Evolutionary conservation across 2,797 vertebrate species (phyloP).

Genomic region (Pteropus rufus): DNA sequence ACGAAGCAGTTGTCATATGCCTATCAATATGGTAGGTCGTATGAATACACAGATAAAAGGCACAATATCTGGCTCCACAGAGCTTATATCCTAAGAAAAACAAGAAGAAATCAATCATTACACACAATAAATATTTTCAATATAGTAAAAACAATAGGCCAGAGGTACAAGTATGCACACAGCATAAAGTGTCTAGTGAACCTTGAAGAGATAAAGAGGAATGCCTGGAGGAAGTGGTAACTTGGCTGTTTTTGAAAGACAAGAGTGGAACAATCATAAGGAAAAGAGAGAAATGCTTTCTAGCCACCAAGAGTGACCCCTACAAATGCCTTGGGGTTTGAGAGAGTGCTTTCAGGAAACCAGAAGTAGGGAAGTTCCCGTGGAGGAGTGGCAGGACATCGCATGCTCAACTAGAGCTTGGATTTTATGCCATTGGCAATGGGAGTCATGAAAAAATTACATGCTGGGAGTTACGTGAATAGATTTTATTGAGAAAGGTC

Average conservation of each 20-base stretch:
- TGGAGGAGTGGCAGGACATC: neutral
- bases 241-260: neutral
- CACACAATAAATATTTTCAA: neutral
- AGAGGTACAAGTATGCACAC: neutral
- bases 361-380: neutral
- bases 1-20: neutral
- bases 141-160: neutral
- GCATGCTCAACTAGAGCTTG: neutral
- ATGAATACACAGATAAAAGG: neutral
- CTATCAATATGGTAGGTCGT: neutral
- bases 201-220: neutral
- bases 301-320: neutral
- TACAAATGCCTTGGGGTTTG: neutral
- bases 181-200: neutral
- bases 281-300: neutral
- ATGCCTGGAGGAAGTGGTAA: neutral
- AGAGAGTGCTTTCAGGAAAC: neutral
- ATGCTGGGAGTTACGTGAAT: neutral
- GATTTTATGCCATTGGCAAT: neutral
- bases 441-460: neutral
- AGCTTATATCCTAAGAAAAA: neutral
- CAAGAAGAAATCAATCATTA: neutral
- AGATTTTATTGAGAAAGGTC: neutral
- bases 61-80: neutral
- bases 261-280: neutral